Evolutionary conservation across 2,888 invertebrate species (phyloP), one percentile per base, ranked within the genome.

Genomic region (Melangyna quadrimaculata): DNA sequence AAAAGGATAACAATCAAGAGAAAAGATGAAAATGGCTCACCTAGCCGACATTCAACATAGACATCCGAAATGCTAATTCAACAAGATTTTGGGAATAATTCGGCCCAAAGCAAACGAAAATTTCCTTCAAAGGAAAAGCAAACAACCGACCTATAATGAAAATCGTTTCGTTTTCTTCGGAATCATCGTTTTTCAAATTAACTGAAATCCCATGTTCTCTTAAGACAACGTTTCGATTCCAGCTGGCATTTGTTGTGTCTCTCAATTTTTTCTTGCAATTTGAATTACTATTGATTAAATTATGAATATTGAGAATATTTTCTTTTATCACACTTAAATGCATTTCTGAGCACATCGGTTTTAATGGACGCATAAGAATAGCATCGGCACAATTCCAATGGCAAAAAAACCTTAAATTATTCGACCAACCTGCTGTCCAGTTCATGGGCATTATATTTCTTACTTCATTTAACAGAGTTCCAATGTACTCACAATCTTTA

Each of bases 71-170:
- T 7, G 97, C 97, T 89, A 98, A 94, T 93, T 98, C 98, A 0
- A 98, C 94, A 88, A 97, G 93, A 93, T 97, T 97, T 92, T 98
- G 98, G 0, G 97, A 97, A 14, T 96, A 94, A 29, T 95, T 95
- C 87, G 97, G 97, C 88, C 96, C 95, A 91, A 97, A 97, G 91
- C 98, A 98, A 51, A 98, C 94, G 90, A 97, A 98, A 12, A 98
- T 93, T 90, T 98, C 98, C 87, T 95, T 94, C 0, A 95, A 94
- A 0, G 97, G 97, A 73, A 95, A 94, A 70, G 95, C 94, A 90
- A 97, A 96, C 6, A 97, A 93, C 43, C 97, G 93, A 19, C 96
- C 96, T 92, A 88, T 94, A 92, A 89, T 89, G 9, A 89, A 88
- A 65, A 90, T 89, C 9, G 87, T 87, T 14, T 87, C 87, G 51